Evolutionary conservation across 2,113 vertebrate species (phyloP).

Genomic region (Gambusia holbrooki): DNA sequence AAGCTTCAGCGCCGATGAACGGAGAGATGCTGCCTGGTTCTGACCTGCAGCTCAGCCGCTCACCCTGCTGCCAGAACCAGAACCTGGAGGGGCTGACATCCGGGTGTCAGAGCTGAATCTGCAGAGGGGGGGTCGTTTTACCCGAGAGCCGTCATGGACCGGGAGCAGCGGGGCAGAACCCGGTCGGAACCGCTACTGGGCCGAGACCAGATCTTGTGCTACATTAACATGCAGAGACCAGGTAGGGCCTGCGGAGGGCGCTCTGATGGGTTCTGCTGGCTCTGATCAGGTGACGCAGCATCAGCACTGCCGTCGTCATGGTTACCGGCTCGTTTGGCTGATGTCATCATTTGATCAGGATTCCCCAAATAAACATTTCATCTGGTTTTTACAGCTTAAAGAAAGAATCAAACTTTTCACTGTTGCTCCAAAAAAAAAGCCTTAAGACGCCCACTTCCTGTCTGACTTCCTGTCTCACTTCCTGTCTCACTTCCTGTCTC

Average conservation of each 20-base stretch:
- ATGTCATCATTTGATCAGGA: no score
- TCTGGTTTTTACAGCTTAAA: no score
- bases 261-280: background rate
- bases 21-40: background rate
- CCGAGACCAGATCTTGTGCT: constrained; percentile 65
- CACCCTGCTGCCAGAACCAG: no score
- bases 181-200: constrained; percentile 27
- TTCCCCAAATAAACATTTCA: no score
- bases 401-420: no score
- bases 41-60: background rate
- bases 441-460: no score
- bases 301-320: no score
- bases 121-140: background rate
- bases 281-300: no score
- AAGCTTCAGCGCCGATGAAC: constrained; percentile 41
- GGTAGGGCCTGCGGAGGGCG: constrained; percentile 43
- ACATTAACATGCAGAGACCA: constrained; percentile 75
- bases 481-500: no score
- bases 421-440: no score
- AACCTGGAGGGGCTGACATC: constrained; percentile 18
- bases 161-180: constrained; percentile 32
- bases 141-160: constrained; percentile 46
- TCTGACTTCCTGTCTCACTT: no score
- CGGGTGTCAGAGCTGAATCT: constrained; percentile 3
- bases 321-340: no score